Percentiles rank a stretch among this genome's conserved stretches.
phyloP scores from a whole-genome alignment of 2,888 invertebrate genomes.

The Sphaeridia pumilis region DNA sequence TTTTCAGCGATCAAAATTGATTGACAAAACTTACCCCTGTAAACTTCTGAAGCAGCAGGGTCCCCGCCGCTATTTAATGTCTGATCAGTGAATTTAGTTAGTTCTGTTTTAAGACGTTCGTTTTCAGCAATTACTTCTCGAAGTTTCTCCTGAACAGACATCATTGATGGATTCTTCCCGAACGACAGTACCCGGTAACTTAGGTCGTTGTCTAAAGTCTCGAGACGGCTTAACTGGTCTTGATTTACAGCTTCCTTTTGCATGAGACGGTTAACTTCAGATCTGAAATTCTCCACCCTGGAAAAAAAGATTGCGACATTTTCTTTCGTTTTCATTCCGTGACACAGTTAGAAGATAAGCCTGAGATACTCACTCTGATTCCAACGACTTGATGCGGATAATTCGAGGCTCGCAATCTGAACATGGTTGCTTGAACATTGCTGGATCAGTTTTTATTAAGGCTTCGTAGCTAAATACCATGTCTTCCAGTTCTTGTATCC shows the following conservation, averaged over 20 bases:
- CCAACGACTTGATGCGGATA: constrained; percentile 14
- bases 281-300: constrained; percentile 15
- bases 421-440: constrained; percentile 21
- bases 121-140: constrained; percentile 28
- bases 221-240: not conserved
- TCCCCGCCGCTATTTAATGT: too few relatives aligned
- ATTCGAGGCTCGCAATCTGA: constrained; percentile 27
- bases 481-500: constrained; percentile 27
- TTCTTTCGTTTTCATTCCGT: not conserved
- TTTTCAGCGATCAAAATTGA: not conserved
- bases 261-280: constrained; percentile 11
- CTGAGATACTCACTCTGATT: constrained; percentile 19
- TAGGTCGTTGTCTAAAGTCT: constrained; percentile 5
- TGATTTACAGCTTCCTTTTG: constrained; percentile 2
- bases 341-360: not conserved
- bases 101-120: constrained; percentile 25
- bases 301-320: not conserved
- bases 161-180: constrained; percentile 31
- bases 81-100: constrained; percentile 20
- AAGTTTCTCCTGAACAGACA: constrained; percentile 27
- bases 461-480: constrained; percentile 28
- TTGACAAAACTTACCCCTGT: constrained; percentile 2
- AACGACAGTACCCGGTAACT: constrained; percentile 30
- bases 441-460: constrained; percentile 22
- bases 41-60: too few relatives aligned